Conservation (phyloP, 1,140 invertebrate genomes). For the Ephestia elutella region DNA sequence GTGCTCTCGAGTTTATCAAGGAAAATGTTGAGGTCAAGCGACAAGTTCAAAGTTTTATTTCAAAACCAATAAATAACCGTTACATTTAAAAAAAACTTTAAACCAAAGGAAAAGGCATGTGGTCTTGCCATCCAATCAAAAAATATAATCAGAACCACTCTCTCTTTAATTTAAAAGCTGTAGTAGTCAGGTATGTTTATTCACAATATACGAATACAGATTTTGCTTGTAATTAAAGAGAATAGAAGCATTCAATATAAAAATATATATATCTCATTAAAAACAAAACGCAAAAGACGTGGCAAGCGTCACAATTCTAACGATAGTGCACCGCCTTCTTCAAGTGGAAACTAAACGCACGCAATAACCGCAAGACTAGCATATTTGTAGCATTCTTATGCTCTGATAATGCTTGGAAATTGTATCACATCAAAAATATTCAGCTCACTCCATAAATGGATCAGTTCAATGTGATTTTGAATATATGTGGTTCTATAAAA, state of each 20-base stretch:
- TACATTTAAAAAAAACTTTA: too few relatives aligned
- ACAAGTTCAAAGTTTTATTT: constrained; percentile 7
- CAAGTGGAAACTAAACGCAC: neutral
- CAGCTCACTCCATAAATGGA: neutral
- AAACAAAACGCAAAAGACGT: too few relatives aligned
- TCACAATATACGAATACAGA: too few relatives aligned
- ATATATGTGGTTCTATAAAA: neutral
- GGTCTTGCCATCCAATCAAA: too few relatives aligned
- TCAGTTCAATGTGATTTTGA: neutral
- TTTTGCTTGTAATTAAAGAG: too few relatives aligned
- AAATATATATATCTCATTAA: neutral
- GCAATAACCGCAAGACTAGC: neutral
- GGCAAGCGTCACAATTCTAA: too few relatives aligned
- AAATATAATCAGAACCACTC: too few relatives aligned
- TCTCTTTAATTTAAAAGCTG: too few relatives aligned
- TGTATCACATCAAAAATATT: neutral
- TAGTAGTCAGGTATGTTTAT: too few relatives aligned
- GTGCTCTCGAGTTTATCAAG: neutral
- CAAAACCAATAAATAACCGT: neutral
- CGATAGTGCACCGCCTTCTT: too few relatives aligned
- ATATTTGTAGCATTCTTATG: neutral
- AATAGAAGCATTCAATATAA: too few relatives aligned
- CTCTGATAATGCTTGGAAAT: neutral
- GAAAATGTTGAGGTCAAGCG: constrained; percentile 4
- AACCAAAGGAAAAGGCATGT: too few relatives aligned